These are phyloP conservation scores for Avahi laniger DNA, from an alignment of 2,797 vertebrate genomes.

Conservation along the genomic window DNA sequence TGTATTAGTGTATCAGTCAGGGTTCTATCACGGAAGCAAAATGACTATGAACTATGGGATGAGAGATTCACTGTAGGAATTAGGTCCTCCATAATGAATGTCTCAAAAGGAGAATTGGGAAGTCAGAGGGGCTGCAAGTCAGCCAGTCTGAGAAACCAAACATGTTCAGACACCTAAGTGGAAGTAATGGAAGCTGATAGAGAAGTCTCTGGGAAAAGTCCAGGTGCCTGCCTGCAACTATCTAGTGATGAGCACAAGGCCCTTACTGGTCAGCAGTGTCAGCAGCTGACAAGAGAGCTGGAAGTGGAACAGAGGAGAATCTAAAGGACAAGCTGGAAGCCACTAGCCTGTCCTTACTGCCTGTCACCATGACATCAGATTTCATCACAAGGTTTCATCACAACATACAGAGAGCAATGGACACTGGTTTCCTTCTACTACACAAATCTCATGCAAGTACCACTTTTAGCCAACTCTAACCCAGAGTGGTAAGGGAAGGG, in stretches of 20 bases:
- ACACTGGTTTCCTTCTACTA: neutral
- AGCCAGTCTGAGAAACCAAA: neutral
- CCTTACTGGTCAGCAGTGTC: neutral
- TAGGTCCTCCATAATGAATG: neutral
- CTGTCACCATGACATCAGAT: neutral
- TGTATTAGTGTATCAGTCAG: neutral
- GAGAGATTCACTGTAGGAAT: neutral
- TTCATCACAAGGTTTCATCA: neutral
- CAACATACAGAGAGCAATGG: neutral
- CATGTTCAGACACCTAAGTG: neutral
- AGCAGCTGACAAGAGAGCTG: neutral
- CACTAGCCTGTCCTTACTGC: neutral
- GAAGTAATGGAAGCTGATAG: neutral
- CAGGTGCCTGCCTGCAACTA: too few species aligned
- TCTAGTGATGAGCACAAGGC: neutral
- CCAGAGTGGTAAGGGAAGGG: neutral
- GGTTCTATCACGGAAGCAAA: neutral
- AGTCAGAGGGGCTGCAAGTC: neutral
- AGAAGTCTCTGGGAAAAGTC: neutral
- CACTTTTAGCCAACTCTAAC: neutral
- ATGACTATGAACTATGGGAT: neutral
- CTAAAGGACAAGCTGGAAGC: neutral
- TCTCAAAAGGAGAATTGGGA: neutral
- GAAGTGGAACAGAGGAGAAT: neutral
- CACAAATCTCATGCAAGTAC: neutral